Conservation (phyloP, 2,888 invertebrate genomes). For the Melinaea marsaeus region DNA sequence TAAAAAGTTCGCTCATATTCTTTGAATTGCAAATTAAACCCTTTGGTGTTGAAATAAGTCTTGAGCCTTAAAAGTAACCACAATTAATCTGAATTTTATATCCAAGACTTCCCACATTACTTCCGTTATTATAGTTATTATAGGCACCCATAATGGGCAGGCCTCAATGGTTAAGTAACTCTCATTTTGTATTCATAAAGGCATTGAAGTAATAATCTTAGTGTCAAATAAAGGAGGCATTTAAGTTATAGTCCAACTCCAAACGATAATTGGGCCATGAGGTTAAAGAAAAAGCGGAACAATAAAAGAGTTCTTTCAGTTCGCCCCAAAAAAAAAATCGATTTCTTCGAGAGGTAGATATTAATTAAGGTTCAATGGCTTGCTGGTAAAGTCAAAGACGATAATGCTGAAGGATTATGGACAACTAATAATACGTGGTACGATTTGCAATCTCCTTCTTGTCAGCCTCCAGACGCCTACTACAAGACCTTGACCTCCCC, state of each 20-base stretch:
- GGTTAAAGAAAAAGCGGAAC: constrained; percentile 46
- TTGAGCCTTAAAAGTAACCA: neutral
- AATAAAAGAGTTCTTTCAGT: constrained; percentile 55
- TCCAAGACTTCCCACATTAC: neutral
- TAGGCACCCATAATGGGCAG: too few species aligned
- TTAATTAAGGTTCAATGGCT: constrained; percentile 74
- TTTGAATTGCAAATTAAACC: neutral
- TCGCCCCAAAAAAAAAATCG: constrained; percentile 68
- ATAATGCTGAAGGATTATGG: constrained; percentile 40
- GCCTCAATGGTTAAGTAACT: too few species aligned
- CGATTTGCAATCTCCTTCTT: too few species aligned
- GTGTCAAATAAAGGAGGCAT: neutral
- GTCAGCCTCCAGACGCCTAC: too few species aligned
- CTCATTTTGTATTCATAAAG: too few species aligned
- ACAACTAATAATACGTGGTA: too few species aligned
- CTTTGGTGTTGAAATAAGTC: neutral
- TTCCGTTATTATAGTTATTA: too few species aligned
- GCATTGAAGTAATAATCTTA: too few species aligned
- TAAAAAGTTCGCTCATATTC: constrained; percentile 3
- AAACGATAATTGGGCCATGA: constrained; percentile 44
- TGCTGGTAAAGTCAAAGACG: constrained; percentile 80
- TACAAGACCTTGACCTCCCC: too few species aligned
- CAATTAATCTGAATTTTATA: neutral
- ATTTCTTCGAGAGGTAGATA: constrained; percentile 64
- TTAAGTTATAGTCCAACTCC: constrained; percentile 47